These are phyloP conservation scores for Drosophila busckii DNA, from an alignment of 1,140 invertebrate genomes.

Conservation along the genomic window DNA sequence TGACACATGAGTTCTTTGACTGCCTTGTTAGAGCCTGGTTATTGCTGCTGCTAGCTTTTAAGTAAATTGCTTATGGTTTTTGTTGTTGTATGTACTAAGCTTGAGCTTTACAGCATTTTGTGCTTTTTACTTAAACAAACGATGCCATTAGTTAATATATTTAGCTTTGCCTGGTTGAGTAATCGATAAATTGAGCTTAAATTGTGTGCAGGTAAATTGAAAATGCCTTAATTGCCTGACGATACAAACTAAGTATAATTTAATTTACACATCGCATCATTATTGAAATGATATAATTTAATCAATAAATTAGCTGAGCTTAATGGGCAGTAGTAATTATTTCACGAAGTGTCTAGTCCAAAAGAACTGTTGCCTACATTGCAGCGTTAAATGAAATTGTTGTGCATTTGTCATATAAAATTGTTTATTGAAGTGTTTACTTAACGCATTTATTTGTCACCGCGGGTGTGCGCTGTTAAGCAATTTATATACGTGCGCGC, in stretches of 20 bases:
- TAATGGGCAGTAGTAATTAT: too few species aligned
- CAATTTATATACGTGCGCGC: too few species aligned
- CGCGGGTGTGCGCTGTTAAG: constrained; percentile 6
- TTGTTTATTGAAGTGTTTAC: constrained; percentile 22
- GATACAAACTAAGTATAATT: too few species aligned
- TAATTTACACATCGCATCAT: constrained; percentile 1
- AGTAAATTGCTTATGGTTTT: constrained; percentile 18
- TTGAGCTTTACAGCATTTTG: too few species aligned
- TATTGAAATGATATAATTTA: constrained; percentile 24
- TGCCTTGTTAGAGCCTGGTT: not conserved
- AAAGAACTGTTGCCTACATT: not conserved
- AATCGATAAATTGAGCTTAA: too few species aligned
- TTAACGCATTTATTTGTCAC: constrained; percentile 37
- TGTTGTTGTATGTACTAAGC: constrained; percentile 2
- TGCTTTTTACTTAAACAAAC: too few species aligned
- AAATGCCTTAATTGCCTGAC: too few species aligned
- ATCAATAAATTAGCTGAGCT: too few species aligned
- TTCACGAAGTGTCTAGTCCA: too few species aligned
- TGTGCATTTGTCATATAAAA: not conserved
- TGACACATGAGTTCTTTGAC: constrained; percentile 16
- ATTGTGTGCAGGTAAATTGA: too few species aligned
- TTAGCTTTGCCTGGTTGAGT: too few species aligned
- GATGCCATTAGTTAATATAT: too few species aligned
- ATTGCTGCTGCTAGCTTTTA: constrained; percentile 18
- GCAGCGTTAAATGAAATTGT: not conserved